Evolutionary conservation across 2,888 invertebrate species (phyloP), one percentile per base, ranked within the genome.

Genomic region (Charanyca ferruginea): DNA sequence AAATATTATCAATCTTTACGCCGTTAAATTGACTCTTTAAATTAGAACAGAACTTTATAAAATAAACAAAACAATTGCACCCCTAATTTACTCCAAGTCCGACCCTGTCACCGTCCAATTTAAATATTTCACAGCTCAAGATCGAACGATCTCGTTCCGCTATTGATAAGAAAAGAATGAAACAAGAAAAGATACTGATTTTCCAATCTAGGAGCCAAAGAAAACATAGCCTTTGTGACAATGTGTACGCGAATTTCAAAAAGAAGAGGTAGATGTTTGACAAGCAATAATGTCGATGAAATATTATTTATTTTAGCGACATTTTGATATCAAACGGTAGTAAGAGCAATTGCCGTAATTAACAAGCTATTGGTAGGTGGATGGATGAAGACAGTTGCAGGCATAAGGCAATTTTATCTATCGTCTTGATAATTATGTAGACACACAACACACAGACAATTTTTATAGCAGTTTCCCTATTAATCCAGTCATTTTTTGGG

Each of bases 41-140:
- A n/a, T n/a, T n/a, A n/a, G n/a, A n/a, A n/a, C n/a, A n/a, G n/a
- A n/a, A n/a, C n/a, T n/a, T n/a, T n/a, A n/a, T n/a, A n/a, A n/a
- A n/a, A n/a, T n/a, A n/a, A n/a, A n/a, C n/a, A n/a, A n/a, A n/a
- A n/a, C n/a, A n/a, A 32, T 32, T 11, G 5, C 45, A 22, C 20
- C 7, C 47, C 18, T 42, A 28, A 18, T 23, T 47, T 0, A 0
- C 6, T 3, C 35, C 28, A 1, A 60, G 48, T 61, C 35, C 73
- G 41, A 0, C 58, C 45, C 83, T 73, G 81, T 47, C 25, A 47
- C 22, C 67, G 68, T 77, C 77, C 85, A 84, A 85, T 85, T 85
- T 85, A 83, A 85, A 85, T 83, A 84, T 83, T 84, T 77, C 79
- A 79, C 80, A 58, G 71, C 68, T 77, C 63, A 59, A 82, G 80